Conservation (phyloP, 2,797 vertebrate genomes). For the Limnodromus scolopaceus region DNA sequence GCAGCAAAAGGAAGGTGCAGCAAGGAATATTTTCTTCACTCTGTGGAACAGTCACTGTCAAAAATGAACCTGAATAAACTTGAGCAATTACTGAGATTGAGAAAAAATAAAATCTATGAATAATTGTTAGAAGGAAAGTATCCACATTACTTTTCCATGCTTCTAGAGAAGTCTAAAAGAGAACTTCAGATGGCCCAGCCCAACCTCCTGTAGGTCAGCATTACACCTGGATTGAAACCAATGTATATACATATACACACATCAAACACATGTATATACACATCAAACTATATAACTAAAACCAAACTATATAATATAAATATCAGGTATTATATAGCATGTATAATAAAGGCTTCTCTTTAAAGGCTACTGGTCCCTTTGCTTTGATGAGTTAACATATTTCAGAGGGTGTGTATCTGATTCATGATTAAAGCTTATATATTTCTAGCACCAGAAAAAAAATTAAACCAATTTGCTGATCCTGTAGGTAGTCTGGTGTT, state of each 20-base stretch:
- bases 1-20: background rate
- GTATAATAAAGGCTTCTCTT: slow-evolving; percentile 43
- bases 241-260: slow-evolving; percentile 57
- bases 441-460: slow-evolving; percentile 58
- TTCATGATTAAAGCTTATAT: slow-evolving; percentile 62
- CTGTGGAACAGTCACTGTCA: background rate
- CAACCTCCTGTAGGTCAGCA: slow-evolving; percentile 22
- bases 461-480: slow-evolving; percentile 60
- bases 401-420: slow-evolving; percentile 60
- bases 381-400: slow-evolving; percentile 63
- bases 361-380: slow-evolving; percentile 14
- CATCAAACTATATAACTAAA: slow-evolving; percentile 41
- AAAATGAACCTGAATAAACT: background rate
- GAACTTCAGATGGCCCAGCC: background rate
- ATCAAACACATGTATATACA: slow-evolving; percentile 58
- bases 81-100: background rate
- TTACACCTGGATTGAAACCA: slow-evolving; percentile 53
- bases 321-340: slow-evolving; percentile 25
- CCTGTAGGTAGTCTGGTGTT: slow-evolving; percentile 26
- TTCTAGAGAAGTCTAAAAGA: background rate
- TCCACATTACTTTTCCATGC: background rate
- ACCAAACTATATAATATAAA: slow-evolving; percentile 46
- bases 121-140: background rate
- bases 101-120: background rate
- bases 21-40: background rate